Base-by-base conservation (phyloP, 1,140 invertebrate species). In the Goniozus legneri region DNA sequence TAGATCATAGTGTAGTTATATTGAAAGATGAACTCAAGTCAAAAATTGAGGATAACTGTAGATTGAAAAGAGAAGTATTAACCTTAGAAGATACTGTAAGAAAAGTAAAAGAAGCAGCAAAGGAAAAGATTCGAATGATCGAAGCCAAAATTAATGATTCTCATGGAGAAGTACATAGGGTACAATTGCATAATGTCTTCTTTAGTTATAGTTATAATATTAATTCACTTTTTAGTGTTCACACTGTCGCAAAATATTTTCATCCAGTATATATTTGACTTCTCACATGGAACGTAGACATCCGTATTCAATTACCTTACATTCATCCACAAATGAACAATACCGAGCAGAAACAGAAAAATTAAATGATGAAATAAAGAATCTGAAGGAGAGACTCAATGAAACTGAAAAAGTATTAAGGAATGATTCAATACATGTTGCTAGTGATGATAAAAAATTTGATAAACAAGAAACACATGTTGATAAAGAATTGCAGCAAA, bases 1-100 rank as follows among this genome's bases (percentile, higher is more conserved):
- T 86, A 24, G 84, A 86, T 62, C 78, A 81, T 37, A 84, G 81
- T 56, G 79, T 85, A 21, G 73, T 80, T 50, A 76, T 83, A 21
- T 60, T 85, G 7, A 80, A 82, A 52, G 80, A 84, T 53, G 82
- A 84, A 62, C 58, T 84, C 3, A 75, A 69, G 37, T 68, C 69
- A 12, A 65, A 81, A 50, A 72, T 79, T 8, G 78, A 83, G 63
- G 82, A 75, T 14, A 76, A 73, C 48, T 50, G 58, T 1, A 65
- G 57, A 49, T 40, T 72, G 2, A 71, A 65, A 44, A 69, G 58
- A 35, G 54, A 65, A 18, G 30, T 60, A 6, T 3, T 21, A 13
- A 8, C 49, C 8, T 19, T 54, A 12, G 56, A 67, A 24, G 68
- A 71, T 34, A 35, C 53, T 31, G 14, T 56, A n/a, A 62, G 62